Evolutionary conservation across 2,797 vertebrate species (phyloP).

Genomic region (Acrocephalus scirpaceus): DNA sequence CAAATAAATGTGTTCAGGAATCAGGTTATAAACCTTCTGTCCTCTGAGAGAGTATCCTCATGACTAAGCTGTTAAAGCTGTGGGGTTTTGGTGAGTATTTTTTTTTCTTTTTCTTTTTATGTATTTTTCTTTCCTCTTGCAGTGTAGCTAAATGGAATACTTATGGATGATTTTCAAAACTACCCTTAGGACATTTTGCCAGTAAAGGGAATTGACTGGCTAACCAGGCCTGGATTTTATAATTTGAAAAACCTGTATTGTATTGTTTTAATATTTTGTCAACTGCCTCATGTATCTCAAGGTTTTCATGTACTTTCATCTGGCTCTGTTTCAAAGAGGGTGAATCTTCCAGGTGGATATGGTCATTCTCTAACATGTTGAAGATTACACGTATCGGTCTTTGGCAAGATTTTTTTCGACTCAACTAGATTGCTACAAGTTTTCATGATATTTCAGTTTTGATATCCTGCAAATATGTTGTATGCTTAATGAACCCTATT

Average conservation of each 20-base stretch:
- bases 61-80: not conserved
- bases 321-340: slow-evolving; percentile 2
- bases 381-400: not conserved
- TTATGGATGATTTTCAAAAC: slow-evolving; percentile 15
- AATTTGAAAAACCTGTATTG: slow-evolving; percentile 35
- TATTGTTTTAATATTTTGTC: slow-evolving; percentile 29
- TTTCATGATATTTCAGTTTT: not conserved
- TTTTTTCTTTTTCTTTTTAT: not conserved
- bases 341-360: slow-evolving; percentile 15
- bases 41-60: not conserved
- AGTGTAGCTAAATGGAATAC: slow-evolving; percentile 2
- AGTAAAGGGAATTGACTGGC: slow-evolving; percentile 14
- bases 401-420: not conserved
- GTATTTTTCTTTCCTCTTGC: not conserved
- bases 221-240: slow-evolving; percentile 13
- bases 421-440: not conserved
- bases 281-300: not conserved
- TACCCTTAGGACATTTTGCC: not conserved
- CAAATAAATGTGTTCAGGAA: not conserved
- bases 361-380: not conserved
- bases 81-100: not conserved
- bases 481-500: not conserved
- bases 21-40: not conserved
- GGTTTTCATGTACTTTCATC: not conserved
- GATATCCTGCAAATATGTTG: not conserved